Evolutionary conservation across 1,140 invertebrate genomes (phyloP).

Genomic region (Drosophila tristis): DNA sequence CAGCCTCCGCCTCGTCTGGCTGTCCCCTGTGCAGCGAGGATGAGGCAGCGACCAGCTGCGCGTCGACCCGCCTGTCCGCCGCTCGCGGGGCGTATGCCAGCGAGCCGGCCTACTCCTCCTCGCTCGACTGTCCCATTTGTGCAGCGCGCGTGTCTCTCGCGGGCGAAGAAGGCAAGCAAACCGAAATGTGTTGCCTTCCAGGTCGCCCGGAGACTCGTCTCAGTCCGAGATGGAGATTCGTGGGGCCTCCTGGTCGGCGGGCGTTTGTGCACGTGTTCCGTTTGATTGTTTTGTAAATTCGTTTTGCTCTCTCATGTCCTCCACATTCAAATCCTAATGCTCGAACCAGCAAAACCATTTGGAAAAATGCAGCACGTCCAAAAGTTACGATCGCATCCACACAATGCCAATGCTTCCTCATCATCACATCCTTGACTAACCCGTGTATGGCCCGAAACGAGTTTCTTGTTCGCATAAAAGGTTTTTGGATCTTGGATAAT

Average conservation of each 20-base stretch:
- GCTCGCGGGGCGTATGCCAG: too few species aligned
- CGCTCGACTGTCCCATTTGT: constrained; percentile 74
- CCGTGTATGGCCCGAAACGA: constrained; percentile 12
- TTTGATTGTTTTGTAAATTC: constrained; percentile 83
- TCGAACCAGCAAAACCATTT: constrained; percentile 41
- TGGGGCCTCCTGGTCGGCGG: constrained; percentile 34
- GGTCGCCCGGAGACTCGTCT: constrained; percentile 20
- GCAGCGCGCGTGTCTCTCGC: constrained; percentile 49
- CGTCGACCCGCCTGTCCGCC: neutral
- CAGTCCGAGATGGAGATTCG: constrained; percentile 13
- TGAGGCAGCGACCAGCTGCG: constrained; percentile 30
- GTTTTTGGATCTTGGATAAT: too few species aligned
- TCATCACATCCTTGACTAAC: constrained; percentile 49
- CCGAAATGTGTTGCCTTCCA: constrained; percentile 52
- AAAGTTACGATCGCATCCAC: constrained; percentile 33
- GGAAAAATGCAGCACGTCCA: constrained; percentile 64
- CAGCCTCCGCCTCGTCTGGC: constrained; percentile 53
- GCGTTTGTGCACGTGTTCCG: constrained; percentile 76
- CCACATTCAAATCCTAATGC: constrained; percentile 29
- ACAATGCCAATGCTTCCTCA: constrained; percentile 31
- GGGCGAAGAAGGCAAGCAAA: constrained; percentile 83
- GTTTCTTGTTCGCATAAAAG: constrained; percentile 2
- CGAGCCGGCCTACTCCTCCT: constrained; percentile 45
- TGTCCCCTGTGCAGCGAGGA: constrained; percentile 71
- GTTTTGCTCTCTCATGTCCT: constrained; percentile 85